Percentiles rank a stretch among this genome's conserved stretches.
phyloP scores from a whole-genome alignment of 2,113 vertebrate genomes.

The Abramis brama region DNA sequence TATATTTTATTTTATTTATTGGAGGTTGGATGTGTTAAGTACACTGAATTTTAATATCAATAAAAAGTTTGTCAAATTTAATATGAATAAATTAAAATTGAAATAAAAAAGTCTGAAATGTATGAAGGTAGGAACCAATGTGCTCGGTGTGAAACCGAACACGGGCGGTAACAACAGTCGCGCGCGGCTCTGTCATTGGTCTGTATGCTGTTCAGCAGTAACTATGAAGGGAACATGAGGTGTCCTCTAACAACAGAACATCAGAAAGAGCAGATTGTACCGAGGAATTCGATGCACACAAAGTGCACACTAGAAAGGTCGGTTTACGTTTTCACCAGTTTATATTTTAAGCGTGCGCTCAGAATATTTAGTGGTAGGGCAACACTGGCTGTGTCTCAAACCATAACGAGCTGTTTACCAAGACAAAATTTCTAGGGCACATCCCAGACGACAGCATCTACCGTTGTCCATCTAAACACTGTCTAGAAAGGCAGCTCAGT shows the following conservation, averaged over 20 bases:
- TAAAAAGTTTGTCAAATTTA: not conserved
- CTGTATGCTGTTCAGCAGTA: not conserved
- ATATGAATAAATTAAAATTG: not conserved
- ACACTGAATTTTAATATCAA: too few species aligned
- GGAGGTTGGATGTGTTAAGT: not conserved
- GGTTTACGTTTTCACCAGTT: not conserved
- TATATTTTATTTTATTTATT: not conserved
- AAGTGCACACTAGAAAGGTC: not conserved
- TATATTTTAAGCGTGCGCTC: not conserved
- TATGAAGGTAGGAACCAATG: not conserved
- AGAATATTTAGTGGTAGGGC: not conserved
- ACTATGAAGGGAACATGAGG: constrained; percentile 28
- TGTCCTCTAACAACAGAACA: constrained; percentile 4
- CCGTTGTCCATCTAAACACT: not conserved
- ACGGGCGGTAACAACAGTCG: constrained; percentile 17
- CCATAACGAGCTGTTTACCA: too few species aligned
- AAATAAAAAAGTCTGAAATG: not conserved
- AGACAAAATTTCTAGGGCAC: not conserved
- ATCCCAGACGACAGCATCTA: not conserved
- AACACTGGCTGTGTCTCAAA: not conserved
- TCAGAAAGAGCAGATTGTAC: not conserved
- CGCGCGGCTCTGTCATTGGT: constrained; percentile 1
- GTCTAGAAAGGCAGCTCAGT: not conserved
- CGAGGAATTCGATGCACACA: not conserved
- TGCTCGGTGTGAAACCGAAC: not conserved